These are phyloP conservation scores for Clepsis dumicolana DNA, from an alignment of 2,888 invertebrate genomes.

Conservation along the genomic window DNA sequence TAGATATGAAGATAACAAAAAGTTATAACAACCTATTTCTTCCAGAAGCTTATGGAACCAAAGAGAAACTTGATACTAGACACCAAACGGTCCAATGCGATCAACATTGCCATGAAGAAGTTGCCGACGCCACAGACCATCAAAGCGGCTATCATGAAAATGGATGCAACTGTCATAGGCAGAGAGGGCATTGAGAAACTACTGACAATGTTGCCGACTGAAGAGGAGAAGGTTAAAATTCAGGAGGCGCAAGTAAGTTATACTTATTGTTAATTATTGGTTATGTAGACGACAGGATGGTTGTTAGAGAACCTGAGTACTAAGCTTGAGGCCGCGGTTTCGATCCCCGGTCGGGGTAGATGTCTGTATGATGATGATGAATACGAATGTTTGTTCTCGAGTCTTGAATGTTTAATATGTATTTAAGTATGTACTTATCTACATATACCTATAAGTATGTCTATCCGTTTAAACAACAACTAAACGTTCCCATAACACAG, in stretches of 20 bases:
- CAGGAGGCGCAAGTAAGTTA: conserved; percentile 93
- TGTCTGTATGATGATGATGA: too few relatives aligned
- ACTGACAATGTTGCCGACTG: conserved; percentile 98
- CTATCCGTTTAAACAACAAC: too few relatives aligned
- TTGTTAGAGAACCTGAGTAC: too few relatives aligned
- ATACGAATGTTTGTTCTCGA: too few relatives aligned
- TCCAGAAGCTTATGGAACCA: conserved; percentile 80
- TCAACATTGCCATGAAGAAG: conserved; percentile 99
- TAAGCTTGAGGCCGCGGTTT: too few relatives aligned
- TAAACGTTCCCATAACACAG: too few relatives aligned
- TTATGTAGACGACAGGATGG: too few relatives aligned
- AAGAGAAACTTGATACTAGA: conserved; percentile 92
- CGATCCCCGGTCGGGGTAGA: too few relatives aligned
- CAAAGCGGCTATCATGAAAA: conserved; percentile 99
- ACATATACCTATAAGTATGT: too few relatives aligned
- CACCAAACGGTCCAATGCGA: conserved; percentile 98
- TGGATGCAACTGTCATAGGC: conserved; percentile 99
- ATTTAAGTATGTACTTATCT: too few relatives aligned
- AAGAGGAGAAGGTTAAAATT: conserved; percentile 98
- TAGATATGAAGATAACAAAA: neutral
- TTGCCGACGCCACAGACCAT: conserved; percentile 98
- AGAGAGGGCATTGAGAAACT: conserved; percentile 99
- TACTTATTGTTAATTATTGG: too few relatives aligned
- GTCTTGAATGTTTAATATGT: too few relatives aligned
- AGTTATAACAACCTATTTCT: conserved; percentile 24